Evolutionary conservation across 1,140 invertebrate genomes (phyloP), one percentile per base, ranked within the genome.

Genomic region (Caenorhabditis inopinata): DNA sequence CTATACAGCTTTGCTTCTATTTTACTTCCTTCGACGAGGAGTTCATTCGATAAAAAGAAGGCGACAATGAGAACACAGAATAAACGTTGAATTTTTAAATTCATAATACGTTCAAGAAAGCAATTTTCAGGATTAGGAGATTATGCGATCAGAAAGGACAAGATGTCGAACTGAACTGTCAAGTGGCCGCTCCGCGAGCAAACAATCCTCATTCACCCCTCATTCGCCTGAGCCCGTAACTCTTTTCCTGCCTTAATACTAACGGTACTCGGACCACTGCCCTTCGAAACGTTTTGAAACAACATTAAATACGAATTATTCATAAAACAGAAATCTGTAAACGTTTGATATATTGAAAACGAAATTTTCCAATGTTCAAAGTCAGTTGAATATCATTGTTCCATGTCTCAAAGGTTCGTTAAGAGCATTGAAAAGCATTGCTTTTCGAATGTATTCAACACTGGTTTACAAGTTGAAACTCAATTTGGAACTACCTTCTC

Each of bases 21-120:
- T 29, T 75, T 75, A 75, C 74, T 75, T 32, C 45, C 74, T 48
- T 75, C 47, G n/a, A 75, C 74, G n/a, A 18, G 11, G n/a, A 42
- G 14, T 38, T 9, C n/a, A 38, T 68, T 68, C 3, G 38, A 38
- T 21, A 7, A 68, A 21, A 68, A 42, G 18, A 68, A 3, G 1
- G n/a, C 27, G 7, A 42, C 32, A 38, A 32, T 5, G 3, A 68
- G 14, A 12, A 68, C 16, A 18, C n/a, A n/a, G n/a, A n/a, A n/a
- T n/a, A n/a, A n/a, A n/a, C 35, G 18, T 16, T 68, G 27, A 2
- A 68, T 68, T 42, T 7, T 21, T 42, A 18, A 42, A 11, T 38
- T 18, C 58, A 68, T 68, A 5, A 42, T 68, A 0, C 2, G 3
- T 9, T 18, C 16, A 1, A 32, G 32, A 58, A 58, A 14, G 29